Conservation (phyloP, 2,888 invertebrate species). For the Cepaea hortensis region DNA sequence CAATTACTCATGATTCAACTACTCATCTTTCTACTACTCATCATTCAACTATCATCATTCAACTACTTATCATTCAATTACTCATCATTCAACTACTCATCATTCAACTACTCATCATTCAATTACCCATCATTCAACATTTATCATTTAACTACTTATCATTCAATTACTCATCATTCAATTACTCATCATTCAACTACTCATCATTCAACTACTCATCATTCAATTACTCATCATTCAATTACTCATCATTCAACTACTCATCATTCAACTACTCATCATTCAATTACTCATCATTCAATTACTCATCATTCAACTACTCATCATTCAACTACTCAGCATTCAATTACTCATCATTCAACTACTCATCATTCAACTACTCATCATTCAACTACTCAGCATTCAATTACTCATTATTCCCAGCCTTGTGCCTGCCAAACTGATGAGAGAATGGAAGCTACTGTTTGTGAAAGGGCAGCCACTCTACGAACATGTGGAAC, state of each 20-base stretch:
- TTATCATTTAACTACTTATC: background rate
- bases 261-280: too few species aligned
- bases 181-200: constrained; percentile 59
- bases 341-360: constrained; percentile 43
- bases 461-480: constrained; percentile 74
- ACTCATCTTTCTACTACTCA: background rate
- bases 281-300: too few species aligned
- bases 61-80: background rate
- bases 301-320: background rate
- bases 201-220: background rate
- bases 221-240: too few species aligned
- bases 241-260: too few species aligned
- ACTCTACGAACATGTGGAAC: constrained; percentile 64
- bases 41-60: constrained; percentile 48
- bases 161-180: background rate
- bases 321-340: constrained; percentile 53
- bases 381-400: too few species aligned
- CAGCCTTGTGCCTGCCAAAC: constrained; percentile 73
- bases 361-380: constrained; percentile 59
- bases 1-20: too few species aligned
- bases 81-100: background rate
- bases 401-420: background rate
- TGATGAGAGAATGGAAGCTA: constrained; percentile 74
- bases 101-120: too few species aligned
- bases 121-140: too few species aligned